These are phyloP conservation scores for Cettia cetti DNA, from an alignment of 2,113 vertebrate genomes.

Conservation along the genomic window DNA sequence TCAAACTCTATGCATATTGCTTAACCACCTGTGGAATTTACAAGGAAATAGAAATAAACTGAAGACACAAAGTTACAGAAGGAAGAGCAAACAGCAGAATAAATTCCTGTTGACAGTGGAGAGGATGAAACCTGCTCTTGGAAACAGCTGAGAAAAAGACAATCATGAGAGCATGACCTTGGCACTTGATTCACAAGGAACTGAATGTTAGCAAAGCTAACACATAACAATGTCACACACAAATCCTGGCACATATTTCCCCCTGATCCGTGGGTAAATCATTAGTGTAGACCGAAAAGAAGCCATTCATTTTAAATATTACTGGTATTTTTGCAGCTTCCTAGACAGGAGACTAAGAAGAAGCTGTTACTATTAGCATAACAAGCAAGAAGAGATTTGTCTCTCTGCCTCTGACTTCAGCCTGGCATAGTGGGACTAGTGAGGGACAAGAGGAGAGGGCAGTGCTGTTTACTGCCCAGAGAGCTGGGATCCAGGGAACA, in stretches of 20 bases:
- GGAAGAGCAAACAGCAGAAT: not conserved
- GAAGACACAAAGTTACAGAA: not conserved
- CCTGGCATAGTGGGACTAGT: not conserved
- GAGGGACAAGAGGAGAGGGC: not conserved
- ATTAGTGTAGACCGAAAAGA: not conserved
- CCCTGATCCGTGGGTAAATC: not conserved
- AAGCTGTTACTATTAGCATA: not conserved
- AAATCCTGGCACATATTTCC: not conserved
- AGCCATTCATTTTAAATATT: not conserved
- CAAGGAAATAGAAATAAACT: not conserved
- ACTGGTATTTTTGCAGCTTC: not conserved
- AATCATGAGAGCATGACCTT: not conserved
- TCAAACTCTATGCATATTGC: not conserved
- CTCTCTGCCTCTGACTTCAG: conserved; percentile 1
- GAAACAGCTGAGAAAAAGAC: not conserved
- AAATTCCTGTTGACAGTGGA: not conserved
- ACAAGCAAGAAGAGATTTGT: not conserved
- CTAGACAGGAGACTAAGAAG: not conserved
- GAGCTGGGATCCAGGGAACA: conserved; percentile 34
- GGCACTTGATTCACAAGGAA: not conserved
- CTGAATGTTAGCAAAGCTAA: not conserved
- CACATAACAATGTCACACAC: not conserved
- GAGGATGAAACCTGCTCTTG: not conserved
- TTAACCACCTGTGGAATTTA: not conserved
- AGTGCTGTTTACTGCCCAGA: conserved; percentile 33